Conservation (phyloP, 2,797 vertebrate genomes). For the Tenualosa ilisha region DNA sequence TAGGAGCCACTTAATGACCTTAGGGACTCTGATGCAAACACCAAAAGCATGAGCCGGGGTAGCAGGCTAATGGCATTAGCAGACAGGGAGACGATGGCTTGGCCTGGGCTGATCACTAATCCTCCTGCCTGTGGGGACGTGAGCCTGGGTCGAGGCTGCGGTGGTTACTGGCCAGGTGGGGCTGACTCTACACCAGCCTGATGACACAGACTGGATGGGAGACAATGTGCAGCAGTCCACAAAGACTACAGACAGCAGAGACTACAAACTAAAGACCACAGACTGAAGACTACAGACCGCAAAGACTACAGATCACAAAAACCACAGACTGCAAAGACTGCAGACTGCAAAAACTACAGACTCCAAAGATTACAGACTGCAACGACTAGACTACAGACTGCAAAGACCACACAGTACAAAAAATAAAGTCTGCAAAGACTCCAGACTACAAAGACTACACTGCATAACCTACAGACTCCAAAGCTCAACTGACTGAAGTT, state of each 20-base stretch:
- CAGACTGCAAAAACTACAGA: no score
- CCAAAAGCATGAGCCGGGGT: not conserved
- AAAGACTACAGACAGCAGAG: not conserved
- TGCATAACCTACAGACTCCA: no score
- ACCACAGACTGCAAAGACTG: no score
- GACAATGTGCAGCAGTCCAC: not conserved
- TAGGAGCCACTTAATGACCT: not conserved
- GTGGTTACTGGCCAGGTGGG: not conserved
- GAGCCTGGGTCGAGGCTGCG: not conserved
- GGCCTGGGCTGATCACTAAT: not conserved
- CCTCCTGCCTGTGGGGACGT: not conserved
- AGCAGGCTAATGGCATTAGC: slow-evolving; percentile 2
- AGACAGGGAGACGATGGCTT: not conserved
- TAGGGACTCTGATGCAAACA: not conserved
- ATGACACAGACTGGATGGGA: not conserved
- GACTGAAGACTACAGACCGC: not conserved
- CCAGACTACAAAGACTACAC: not conserved
- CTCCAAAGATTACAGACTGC: no score
- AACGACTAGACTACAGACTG: no score
- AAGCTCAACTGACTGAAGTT: not conserved
- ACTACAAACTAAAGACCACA: not conserved
- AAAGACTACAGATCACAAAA: not conserved
- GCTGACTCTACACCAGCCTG: not conserved
- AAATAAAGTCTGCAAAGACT: no score
- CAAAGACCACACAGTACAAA: no score